Conservation (phyloP, 2,797 vertebrate species). For the Naso thynnoides region DNA sequence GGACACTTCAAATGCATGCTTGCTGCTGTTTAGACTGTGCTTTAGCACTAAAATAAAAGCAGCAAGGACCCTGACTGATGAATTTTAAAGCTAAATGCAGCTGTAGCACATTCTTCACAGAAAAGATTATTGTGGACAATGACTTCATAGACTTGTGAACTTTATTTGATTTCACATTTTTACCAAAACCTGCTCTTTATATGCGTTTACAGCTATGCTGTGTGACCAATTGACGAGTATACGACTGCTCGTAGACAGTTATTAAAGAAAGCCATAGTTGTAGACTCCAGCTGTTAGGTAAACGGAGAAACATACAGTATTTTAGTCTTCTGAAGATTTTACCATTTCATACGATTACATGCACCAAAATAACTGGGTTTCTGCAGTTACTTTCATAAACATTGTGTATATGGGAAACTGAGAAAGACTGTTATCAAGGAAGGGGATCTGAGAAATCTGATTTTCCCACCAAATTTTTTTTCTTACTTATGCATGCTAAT, state of each 20-base stretch:
- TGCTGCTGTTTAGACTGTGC: conserved; percentile 50
- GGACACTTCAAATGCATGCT: conserved; percentile 45
- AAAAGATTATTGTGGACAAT: background rate
- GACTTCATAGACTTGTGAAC: conserved; percentile 13
- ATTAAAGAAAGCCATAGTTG: conserved; percentile 5
- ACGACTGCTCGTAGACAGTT: background rate
- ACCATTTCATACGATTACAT: background rate
- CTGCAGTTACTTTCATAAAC: conserved; percentile 2
- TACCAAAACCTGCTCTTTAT: background rate
- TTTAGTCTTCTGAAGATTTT: background rate
- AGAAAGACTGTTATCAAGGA: background rate
- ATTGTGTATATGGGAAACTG: background rate
- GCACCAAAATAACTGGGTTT: background rate
- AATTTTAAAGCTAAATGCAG: conserved; percentile 25
- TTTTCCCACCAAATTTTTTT: background rate
- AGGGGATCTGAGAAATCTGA: background rate
- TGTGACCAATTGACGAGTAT: background rate
- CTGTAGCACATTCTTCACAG: background rate
- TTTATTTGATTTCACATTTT: conserved; percentile 14
- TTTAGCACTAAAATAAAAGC: conserved; percentile 27
- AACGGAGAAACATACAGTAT: background rate
- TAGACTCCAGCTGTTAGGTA: background rate
- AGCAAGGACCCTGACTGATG: conserved; percentile 4
- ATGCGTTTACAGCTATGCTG: background rate
- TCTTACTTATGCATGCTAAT: no score